Base-by-base conservation (phyloP, 37 sponge, comb jelly and placozoan species). In the Crambe crambe region DNA sequence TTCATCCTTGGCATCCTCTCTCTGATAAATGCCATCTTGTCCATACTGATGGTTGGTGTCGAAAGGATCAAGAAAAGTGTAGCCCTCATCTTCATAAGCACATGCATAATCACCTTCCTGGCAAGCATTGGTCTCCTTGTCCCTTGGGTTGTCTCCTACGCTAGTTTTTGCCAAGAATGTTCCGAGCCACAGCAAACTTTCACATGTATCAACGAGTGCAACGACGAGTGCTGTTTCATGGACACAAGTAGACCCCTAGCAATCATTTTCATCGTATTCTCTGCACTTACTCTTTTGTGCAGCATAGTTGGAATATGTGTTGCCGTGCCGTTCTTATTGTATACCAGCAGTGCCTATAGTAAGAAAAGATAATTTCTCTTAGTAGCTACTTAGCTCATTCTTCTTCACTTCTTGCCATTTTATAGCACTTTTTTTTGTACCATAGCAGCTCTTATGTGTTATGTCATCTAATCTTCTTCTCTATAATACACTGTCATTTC, bases 161-260 rank as follows among this genome's bases (percentile, higher is more conserved):
- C 21, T 23, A 70, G 17, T 35, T 70, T 74, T 22, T 86, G 87
- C 47, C 21, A 34, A 23, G 81, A 86, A 5, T 86, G 87, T 42
- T 57, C 36, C 10, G 42, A 65, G 39, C 18, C 22, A 3, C 70
- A 79, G 8, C 57, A 27, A 4, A 79, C 87, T 30, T 4, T 37
- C 30, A n/a, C 2, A 29, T 86, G 87, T 74, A 80, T 86, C 15
- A 59, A 73, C 0, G 21, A 25, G 17, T 86, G 87, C 62, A 37
- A 68, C 4, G 87, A 86, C 44, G 87, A 86, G 68, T 86, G 87
- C 70, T 86, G 87, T 35, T 86, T 86, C 76, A 86, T 71, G 1
- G 74, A 86, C 42, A 69, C 68, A 25, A 86, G 87, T 75, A 56
- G 37, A 32, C 80, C 87, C 17, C 75, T 86, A 5, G 67, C 43